These are phyloP conservation scores for Araneus ventricosus DNA, from an alignment of 1,140 invertebrate species.

Conservation along the genomic window DNA sequence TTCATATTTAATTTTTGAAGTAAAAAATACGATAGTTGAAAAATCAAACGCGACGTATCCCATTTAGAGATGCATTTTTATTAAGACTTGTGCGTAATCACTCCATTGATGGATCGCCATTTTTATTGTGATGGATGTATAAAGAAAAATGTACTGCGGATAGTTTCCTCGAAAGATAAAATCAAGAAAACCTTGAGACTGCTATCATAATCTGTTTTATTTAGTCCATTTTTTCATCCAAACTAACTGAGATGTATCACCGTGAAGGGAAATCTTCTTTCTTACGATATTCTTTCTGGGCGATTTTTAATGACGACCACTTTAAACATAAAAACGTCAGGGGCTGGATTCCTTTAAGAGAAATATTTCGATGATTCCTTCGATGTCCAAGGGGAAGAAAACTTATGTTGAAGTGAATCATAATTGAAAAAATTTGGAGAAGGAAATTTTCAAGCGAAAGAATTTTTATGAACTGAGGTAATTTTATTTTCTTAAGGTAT, in stretches of 20 bases:
- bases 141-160: not conserved
- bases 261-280: not conserved
- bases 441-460: not conserved
- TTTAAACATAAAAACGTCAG: not conserved
- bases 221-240: not conserved
- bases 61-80: not conserved
- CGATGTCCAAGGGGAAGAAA: slow-evolving; percentile 8
- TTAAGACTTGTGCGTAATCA: not conserved
- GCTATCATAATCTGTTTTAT: not conserved
- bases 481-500: slow-evolving; percentile 35
- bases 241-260: not conserved
- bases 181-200: not conserved
- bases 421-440: not conserved
- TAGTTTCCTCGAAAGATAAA: not conserved
- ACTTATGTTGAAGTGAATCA: not conserved
- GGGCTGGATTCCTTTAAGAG: not conserved
- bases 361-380: slow-evolving; percentile 15
- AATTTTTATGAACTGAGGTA: slow-evolving; percentile 39
- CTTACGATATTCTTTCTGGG: not conserved
- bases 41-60: not conserved
- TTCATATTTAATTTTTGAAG: too few relatives aligned
- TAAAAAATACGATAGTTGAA: not conserved
- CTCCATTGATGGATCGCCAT: not conserved
- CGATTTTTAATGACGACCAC: not conserved
- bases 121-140: not conserved